phyloP scores from a whole-genome alignment of 2,888 invertebrate genomes.

The Cistogaster globosa region DNA sequence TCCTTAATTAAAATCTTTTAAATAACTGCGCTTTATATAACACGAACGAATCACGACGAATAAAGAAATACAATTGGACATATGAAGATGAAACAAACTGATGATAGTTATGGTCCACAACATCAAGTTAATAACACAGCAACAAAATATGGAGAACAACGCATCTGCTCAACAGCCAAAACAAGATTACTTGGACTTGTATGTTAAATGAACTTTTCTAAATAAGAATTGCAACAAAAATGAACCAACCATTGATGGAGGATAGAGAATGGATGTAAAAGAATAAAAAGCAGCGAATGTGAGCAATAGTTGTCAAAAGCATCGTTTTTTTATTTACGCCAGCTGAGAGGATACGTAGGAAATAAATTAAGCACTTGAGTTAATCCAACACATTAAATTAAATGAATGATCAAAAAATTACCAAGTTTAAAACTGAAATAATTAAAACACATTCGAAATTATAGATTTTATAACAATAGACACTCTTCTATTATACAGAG shows the following conservation, averaged over 20 bases:
- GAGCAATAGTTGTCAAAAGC: background rate
- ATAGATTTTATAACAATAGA: too few relatives aligned
- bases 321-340: conserved; percentile 9
- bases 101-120: conserved; percentile 72
- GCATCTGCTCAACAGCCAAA: conserved; percentile 57
- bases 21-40: conserved; percentile 56
- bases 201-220: conserved; percentile 39
- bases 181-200: conserved; percentile 69
- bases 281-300: conserved; percentile 13
- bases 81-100: conserved; percentile 69
- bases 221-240: conserved; percentile 68
- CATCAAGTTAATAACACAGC: conserved; percentile 42
- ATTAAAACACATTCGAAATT: too few relatives aligned
- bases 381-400: background rate
- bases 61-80: conserved; percentile 74
- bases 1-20: conserved; percentile 22
- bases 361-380: background rate
- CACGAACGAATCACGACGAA: conserved; percentile 72
- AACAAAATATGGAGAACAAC: conserved; percentile 58
- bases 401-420: too few relatives aligned
- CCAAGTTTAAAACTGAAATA: too few relatives aligned
- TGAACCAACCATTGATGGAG: conserved; percentile 34
- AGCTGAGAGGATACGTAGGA: background rate
- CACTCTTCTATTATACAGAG: too few relatives aligned
- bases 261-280: conserved; percentile 32